Conservation (phyloP, 2,113 vertebrate species). For the Phalacrocorax aristotelis region DNA sequence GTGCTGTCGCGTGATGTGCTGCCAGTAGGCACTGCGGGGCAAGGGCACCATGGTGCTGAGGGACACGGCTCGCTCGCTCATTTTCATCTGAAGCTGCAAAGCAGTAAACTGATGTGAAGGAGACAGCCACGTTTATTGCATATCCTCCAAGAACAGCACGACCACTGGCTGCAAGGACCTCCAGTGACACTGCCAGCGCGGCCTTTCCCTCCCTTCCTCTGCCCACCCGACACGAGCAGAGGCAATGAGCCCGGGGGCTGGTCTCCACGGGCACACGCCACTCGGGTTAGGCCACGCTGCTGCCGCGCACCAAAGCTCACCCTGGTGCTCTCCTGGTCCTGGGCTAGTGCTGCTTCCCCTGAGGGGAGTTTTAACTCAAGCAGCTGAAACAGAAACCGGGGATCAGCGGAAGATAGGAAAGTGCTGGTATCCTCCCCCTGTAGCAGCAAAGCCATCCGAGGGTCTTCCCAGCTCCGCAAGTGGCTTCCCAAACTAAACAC, state of each 20-base stretch:
- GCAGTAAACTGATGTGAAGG: neutral
- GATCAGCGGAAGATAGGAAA: neutral
- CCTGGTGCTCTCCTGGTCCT: neutral
- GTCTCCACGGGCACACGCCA: neutral
- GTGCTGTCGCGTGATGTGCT: slow-evolving; percentile 79
- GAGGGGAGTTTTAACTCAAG: neutral
- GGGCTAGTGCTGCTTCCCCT: neutral
- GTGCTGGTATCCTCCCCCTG: fast-evolving
- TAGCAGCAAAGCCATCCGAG: neutral
- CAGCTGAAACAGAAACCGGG: neutral
- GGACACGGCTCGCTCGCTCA: slow-evolving; percentile 74
- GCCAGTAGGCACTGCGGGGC: slow-evolving; percentile 84
- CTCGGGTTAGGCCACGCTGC: neutral
- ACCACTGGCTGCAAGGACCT: neutral
- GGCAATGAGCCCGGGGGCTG: neutral
- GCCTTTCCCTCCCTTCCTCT: neutral
- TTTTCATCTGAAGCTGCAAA: slow-evolving; percentile 79
- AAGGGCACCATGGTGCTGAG: slow-evolving; percentile 78
- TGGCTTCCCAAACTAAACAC: neutral
- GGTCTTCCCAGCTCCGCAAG: neutral
- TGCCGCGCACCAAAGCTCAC: slow-evolving; percentile 1
- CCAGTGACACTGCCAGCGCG: neutral
- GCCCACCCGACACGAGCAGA: neutral
- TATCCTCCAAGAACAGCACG: fast-evolving
- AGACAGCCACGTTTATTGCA: neutral